phyloP scores from a whole-genome alignment of 1,140 invertebrate species.

The Diachasmimorpha longicaudata region DNA sequence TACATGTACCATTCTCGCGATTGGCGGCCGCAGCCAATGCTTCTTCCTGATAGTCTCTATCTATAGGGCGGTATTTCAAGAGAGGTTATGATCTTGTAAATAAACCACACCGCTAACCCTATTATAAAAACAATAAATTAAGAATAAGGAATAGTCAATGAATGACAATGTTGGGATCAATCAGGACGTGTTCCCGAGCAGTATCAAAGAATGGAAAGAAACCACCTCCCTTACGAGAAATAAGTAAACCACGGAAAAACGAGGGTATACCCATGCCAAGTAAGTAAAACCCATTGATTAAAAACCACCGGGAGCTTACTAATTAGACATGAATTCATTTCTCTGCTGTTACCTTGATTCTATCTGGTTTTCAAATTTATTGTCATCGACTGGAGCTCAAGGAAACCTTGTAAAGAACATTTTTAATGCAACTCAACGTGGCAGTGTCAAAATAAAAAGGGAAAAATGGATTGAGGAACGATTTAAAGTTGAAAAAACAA shows the following conservation, averaged over 20 bases:
- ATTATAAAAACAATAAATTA: neutral
- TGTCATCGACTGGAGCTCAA: too few relatives aligned
- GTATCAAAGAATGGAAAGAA: neutral
- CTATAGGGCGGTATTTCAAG: neutral
- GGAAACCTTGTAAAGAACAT: too few relatives aligned
- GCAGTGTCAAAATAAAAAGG: too few relatives aligned
- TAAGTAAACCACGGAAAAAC: conserved; percentile 16
- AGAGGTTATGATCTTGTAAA: neutral
- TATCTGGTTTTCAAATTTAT: too few relatives aligned
- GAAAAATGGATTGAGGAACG: too few relatives aligned
- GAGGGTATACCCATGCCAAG: neutral
- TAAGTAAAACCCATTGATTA: neutral
- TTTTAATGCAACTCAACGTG: too few relatives aligned
- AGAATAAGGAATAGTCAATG: neutral
- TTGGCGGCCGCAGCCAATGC: too few relatives aligned
- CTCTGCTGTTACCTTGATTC: too few relatives aligned
- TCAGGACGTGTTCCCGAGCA: neutral
- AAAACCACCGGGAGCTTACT: neutral
- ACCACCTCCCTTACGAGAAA: neutral
- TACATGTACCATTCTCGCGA: too few relatives aligned
- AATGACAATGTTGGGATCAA: neutral
- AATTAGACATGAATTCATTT: too few relatives aligned
- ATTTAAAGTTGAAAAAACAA: too few relatives aligned
- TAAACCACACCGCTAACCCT: neutral
- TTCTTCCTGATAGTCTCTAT: too few relatives aligned